Conservation (phyloP, 2,888 invertebrate genomes). For the Anoplius nigerrimus region DNA sequence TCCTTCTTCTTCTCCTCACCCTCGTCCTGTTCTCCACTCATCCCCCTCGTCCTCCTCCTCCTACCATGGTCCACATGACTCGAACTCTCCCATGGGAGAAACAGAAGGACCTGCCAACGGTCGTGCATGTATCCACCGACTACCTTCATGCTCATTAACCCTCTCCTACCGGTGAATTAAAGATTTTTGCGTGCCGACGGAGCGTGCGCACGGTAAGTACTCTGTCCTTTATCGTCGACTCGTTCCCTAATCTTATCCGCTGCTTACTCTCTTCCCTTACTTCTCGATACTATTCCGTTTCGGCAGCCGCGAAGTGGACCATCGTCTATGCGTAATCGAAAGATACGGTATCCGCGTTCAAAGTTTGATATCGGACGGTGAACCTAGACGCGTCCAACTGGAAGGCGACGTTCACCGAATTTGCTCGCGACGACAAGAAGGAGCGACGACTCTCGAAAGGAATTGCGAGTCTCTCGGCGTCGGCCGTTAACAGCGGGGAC, state of each 20-base stretch:
- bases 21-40: constrained; percentile 28
- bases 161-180: constrained; percentile 52
- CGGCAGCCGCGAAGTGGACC: too few species aligned
- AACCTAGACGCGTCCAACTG: too few species aligned
- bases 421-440: too few species aligned
- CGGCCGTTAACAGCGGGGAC: too few species aligned
- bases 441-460: too few species aligned
- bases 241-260: not conserved
- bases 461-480: too few species aligned
- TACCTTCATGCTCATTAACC: constrained; percentile 68
- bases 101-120: constrained; percentile 52
- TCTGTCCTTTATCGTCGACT: constrained; percentile 16
- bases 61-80: constrained; percentile 48
- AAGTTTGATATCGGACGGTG: too few species aligned
- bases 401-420: too few species aligned
- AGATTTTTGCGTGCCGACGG: constrained; percentile 41
- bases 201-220: constrained; percentile 16
- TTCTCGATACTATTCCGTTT: too few species aligned
- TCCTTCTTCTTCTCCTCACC: constrained; percentile 31
- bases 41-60: constrained; percentile 32
- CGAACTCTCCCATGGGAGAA: constrained; percentile 47
- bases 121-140: constrained; percentile 47
- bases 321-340: too few species aligned
- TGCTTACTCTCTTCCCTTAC: too few species aligned
- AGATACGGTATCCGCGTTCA: too few species aligned